Conservation (phyloP, 2,888 invertebrate genomes). For the Aproaerema taeniolella region DNA sequence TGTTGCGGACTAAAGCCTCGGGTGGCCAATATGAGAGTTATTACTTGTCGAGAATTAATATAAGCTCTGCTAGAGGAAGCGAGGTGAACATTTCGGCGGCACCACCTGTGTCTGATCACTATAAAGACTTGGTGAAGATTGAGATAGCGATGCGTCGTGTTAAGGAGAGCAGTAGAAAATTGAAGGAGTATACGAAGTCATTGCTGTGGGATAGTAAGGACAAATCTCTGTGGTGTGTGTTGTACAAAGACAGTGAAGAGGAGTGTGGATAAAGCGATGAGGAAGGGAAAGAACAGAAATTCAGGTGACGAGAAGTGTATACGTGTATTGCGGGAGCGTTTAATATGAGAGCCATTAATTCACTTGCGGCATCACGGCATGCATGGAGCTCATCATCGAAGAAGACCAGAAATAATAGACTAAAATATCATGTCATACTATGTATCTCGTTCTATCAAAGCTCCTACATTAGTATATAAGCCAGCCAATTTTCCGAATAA, state of each 20-base stretch:
- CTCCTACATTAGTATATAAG: too few relatives aligned
- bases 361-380: slow-evolving; percentile 69
- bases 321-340: slow-evolving; percentile 56
- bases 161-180: slow-evolving; percentile 67
- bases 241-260: slow-evolving; percentile 68
- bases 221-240: slow-evolving; percentile 72
- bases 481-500: too few relatives aligned
- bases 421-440: too few relatives aligned
- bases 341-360: slow-evolving; percentile 60
- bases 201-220: slow-evolving; percentile 73
- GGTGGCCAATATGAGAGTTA: slow-evolving; percentile 70
- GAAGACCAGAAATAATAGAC: slow-evolving; percentile 63
- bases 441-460: too few relatives aligned
- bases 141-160: slow-evolving; percentile 74
- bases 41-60: slow-evolving; percentile 76
- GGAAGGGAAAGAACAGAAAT: slow-evolving; percentile 42
- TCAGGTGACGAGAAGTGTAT: slow-evolving; percentile 58
- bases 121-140: slow-evolving; percentile 73
- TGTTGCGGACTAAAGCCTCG: slow-evolving; percentile 55
- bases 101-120: slow-evolving; percentile 59
- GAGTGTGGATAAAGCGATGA: slow-evolving; percentile 36
- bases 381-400: slow-evolving; percentile 54
- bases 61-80: slow-evolving; percentile 52
- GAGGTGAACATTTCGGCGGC: slow-evolving; percentile 48
- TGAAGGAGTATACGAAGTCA: slow-evolving; percentile 71